Evolutionary conservation across 2,797 vertebrate genomes (phyloP), one percentile per base, ranked within the genome.

Genomic region (Parauchenoglanis ngamensis): DNA sequence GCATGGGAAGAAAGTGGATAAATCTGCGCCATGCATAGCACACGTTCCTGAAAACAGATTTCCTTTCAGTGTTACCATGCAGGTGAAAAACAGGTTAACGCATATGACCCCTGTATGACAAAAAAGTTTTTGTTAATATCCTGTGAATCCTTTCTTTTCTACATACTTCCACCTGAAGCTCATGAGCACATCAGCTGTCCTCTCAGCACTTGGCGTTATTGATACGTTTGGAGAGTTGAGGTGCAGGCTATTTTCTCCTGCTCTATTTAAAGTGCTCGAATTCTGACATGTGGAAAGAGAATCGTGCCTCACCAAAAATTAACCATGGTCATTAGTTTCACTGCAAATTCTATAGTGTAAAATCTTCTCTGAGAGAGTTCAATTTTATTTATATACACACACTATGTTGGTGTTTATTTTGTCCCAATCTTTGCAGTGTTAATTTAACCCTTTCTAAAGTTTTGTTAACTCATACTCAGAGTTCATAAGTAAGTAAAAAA

Each of bases 181-280:
- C 52, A 67, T 13, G 72, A 81, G 67, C 67, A 49, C 76, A 11
- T 77, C 63, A 49, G 57, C 72, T 88, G 86, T 86, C 72, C 46
- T 67, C 59, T 82, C 35, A 28, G 23, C 79, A 85, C 40, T 86
- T 23, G 23, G 13, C 25, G 85, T 85, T 82, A 88, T 63, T 77
- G 88, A 88, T 89, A 88, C 12, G 5, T 83, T 85, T 77, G n/a
- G 63, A 87, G 78, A 35, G 59, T 85, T 65, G 63, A 85, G 72
- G 52, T 67, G 28, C 52, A 82, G 80, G 77, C 75, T 89, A 88
- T 89, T 85, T 89, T 88, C 59, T 70, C 72, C 75, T 59, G 52
- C 54, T 90, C 82, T 85, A 85, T 90, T 90, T 88, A 85, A 84
- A 79, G 90, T 25, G 28, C 44, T 83, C 80, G 67, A 83, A 75